Evolutionary conservation across 2,113 vertebrate genomes (phyloP).

Genomic region (Apus apus): DNA sequence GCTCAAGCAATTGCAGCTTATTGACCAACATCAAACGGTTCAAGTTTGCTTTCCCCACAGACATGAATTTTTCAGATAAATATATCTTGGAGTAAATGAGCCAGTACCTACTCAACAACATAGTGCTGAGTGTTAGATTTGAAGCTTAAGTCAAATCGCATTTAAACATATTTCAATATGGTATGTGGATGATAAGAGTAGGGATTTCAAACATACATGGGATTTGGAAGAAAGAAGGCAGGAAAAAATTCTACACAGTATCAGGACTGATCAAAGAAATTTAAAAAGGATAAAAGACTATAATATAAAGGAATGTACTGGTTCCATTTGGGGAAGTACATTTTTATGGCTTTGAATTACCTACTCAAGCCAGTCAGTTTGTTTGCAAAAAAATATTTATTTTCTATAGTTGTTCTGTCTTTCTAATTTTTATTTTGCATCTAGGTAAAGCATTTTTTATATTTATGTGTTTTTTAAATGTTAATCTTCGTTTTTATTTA

Average conservation of each 20-base stretch:
- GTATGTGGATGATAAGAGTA: background rate
- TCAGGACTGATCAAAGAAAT: background rate
- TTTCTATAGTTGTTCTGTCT: background rate
- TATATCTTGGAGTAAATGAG: conserved; percentile 45
- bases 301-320: background rate
- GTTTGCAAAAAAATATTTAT: background rate
- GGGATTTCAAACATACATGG: background rate
- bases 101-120: conserved; percentile 19
- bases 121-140: conserved; percentile 12
- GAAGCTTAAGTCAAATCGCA: conserved; percentile 14
- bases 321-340: background rate
- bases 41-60: conserved; percentile 38
- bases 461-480: background rate
- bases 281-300: background rate
- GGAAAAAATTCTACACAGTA: background rate
- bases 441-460: background rate
- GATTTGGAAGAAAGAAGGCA: conserved; percentile 12
- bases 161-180: conserved; percentile 34
- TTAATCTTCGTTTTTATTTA: background rate
- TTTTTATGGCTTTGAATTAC: background rate
- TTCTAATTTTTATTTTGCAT: background rate
- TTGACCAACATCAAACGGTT: conserved; percentile 62
- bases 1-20: conserved; percentile 24
- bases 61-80: conserved; percentile 59
- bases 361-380: background rate